Evolutionary conservation across 2,888 invertebrate genomes (phyloP), one percentile per base, ranked within the genome.

Genomic region (Seira ritae): DNA sequence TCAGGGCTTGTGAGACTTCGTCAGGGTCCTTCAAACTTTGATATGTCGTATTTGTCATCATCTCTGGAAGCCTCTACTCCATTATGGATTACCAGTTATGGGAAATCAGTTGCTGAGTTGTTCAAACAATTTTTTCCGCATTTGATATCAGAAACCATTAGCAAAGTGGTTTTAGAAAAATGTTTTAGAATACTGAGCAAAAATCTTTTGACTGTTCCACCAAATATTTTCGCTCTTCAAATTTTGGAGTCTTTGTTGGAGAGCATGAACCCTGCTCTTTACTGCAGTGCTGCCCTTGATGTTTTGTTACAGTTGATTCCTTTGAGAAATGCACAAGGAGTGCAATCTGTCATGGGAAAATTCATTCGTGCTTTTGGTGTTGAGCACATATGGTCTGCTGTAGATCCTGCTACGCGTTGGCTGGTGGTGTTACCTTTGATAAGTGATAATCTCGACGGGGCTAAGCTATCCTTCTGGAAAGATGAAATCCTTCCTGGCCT

Each of bases 301-400:
- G 80, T 89, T 2, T 84, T 88, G 20, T 74, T 87, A 19, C 89
- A 89, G 50, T 42, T 89, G 17, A 72, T 86, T 46, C 88, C 88
- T 6, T 60, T 88, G 8, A 74, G 83, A 42, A 65, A 81, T 17
- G 42, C 85, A 3, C 46, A 80, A 62, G 86, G 84, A 37, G 86
- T 86, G 15, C 42, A 66, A 24, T 31, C 68, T 15, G 83, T 84
- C 0, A 20, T 88, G 42, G 87, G 87, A 24, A 79, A 75, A 37
- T 88, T 87, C 78, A 77, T 89, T 10, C 84, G 84, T 74, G 84
- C 85, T 8, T 89, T 88, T 79, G 88, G 89, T 12, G 82, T 88
- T 0, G 87, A 88, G 68, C 78, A 84, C 12, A 23, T 88, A 2
- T 89, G 89, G 89, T 74, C 71, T 19, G 73, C 80, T 60, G 79